These are phyloP conservation scores for Apodemia mormo DNA, from an alignment of 2,888 invertebrate species.

Conservation along the genomic window DNA sequence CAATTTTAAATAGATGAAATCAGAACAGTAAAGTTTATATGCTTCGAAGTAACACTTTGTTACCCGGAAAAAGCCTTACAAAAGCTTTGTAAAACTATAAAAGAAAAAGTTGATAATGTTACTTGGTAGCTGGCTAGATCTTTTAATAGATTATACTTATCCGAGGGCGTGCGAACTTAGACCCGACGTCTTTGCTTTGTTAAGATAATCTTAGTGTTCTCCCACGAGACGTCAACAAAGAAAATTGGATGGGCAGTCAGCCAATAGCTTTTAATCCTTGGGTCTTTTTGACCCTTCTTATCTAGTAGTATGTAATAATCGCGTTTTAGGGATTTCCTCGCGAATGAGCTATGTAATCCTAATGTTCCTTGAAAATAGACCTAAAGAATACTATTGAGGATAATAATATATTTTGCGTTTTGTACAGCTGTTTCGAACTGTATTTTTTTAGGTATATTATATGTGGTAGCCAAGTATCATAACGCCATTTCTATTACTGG, in stretches of 20 bases:
- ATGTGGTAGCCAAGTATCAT: no score
- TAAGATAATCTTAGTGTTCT: constrained; percentile 74
- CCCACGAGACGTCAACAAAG: constrained; percentile 77
- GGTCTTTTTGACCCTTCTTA: constrained; percentile 75
- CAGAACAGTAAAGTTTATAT: background rate
- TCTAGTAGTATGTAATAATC: constrained; percentile 69
- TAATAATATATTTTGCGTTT: background rate
- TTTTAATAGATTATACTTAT: constrained; percentile 52
- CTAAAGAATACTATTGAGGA: constrained; percentile 19
- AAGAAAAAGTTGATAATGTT: constrained; percentile 47
- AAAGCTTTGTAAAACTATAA: constrained; percentile 27
- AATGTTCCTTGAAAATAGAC: constrained; percentile 23
- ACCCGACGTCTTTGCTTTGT: constrained; percentile 67
- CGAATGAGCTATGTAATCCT: constrained; percentile 41
- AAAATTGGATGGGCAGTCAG: constrained; percentile 80
- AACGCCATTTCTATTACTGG: no score
- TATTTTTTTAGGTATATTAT: no score
- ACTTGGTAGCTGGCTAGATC: constrained; percentile 46
- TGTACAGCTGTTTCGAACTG: no score
- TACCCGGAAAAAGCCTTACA: constrained; percentile 11
- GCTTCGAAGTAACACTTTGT: background rate
- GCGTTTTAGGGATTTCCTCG: constrained; percentile 53
- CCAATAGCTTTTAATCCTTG: constrained; percentile 77
- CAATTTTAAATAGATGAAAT: background rate
- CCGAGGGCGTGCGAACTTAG: constrained; percentile 58